A percentile compares a stretch with the other conserved stretches of the same genome.
phyloP scores from a whole-genome alignment of 1,140 invertebrate genomes.

The Bombus consobrinus region DNA sequence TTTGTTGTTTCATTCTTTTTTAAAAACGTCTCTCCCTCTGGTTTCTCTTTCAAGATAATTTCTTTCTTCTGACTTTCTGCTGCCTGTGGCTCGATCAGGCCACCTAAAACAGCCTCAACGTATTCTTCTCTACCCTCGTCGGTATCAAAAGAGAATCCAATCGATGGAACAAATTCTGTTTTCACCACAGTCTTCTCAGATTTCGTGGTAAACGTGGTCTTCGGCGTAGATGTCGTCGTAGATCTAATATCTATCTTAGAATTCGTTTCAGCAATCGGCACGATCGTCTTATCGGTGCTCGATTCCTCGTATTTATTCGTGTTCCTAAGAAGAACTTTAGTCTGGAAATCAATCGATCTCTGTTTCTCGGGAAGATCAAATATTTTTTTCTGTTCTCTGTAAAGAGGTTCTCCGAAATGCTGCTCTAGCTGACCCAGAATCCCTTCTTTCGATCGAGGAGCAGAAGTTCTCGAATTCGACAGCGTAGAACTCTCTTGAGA shows the following conservation, averaged over 20 bases:
- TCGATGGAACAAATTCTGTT: slow-evolving; percentile 77
- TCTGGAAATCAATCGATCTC: slow-evolving; percentile 51
- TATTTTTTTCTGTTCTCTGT: neutral
- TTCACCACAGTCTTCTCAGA: slow-evolving; percentile 65
- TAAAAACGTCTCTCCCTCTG: neutral
- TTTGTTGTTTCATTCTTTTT: slow-evolving; percentile 36
- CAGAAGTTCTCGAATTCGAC: neutral
- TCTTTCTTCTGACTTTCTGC: slow-evolving; percentile 22
- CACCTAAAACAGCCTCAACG: slow-evolving; percentile 73
- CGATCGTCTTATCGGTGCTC: neutral
- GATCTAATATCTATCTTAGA: neutral
- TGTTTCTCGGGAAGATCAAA: slow-evolving; percentile 52
- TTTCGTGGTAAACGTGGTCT: slow-evolving; percentile 3
- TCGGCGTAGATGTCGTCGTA: neutral
- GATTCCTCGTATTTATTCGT: neutral
- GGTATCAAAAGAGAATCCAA: slow-evolving; percentile 77
- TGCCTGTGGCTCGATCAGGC: slow-evolving; percentile 65
- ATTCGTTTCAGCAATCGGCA: neutral
- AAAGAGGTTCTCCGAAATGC: slow-evolving; percentile 61
- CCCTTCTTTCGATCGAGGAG: slow-evolving; percentile 42
- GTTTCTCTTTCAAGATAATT: neutral
- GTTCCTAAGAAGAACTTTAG: neutral
- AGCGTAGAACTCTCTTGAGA: neutral
- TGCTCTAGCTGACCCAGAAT: slow-evolving; percentile 50
- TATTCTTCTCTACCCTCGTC: slow-evolving; percentile 73